Evolutionary conservation across 2,113 vertebrate genomes (phyloP), one percentile per base, ranked within the genome.

Genomic region (Empidonax traillii): DNA sequence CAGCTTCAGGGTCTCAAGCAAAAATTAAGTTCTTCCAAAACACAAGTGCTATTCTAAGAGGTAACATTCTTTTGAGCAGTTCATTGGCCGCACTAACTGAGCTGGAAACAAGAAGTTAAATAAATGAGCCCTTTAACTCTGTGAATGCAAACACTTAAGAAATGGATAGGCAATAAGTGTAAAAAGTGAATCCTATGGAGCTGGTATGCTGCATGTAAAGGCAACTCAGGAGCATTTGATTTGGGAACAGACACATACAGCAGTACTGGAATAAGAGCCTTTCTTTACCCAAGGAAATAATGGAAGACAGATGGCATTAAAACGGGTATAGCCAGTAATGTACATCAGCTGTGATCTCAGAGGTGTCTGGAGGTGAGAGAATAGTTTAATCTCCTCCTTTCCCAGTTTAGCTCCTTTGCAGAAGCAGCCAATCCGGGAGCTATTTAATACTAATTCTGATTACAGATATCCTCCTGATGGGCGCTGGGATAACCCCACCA

Each of bases 401-500:
- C 68, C 73, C 49, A 35, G 44, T 81, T 94, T 87, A 96, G 88
- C 93, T 90, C 81, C 83, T 94, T 92, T 87, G 61, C 53, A 75
- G 62, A 85, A 90, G 81, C 69, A 87, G 77, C 86, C 84, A 94
- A 82, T 89, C 65, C 75, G 49, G 72, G 37, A 35, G 18, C 61
- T 93, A 53, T 85, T 89, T 87, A 74, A 73, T 93, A 52, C 82
- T 96, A 94, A 96, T 96, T 93, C 88, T 85, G 88, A 82, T 93
- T 78, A 75, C 16, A 65, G 66, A 68, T 78, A 59, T 46, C 85
- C 73, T 67, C 31, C 51, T 61, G 39, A 65, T 52, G 43, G 87
- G 37, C 1, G 0, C 61, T 69, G 19, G 51, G 35, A 56, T 85
- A 67, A 69, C 72, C 28, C 25, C 1, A 1, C 24, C 41, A 23